Evolutionary conservation across 2,888 invertebrate species (phyloP), one percentile per base, ranked within the genome.

Genomic region (Andrena camellia): DNA sequence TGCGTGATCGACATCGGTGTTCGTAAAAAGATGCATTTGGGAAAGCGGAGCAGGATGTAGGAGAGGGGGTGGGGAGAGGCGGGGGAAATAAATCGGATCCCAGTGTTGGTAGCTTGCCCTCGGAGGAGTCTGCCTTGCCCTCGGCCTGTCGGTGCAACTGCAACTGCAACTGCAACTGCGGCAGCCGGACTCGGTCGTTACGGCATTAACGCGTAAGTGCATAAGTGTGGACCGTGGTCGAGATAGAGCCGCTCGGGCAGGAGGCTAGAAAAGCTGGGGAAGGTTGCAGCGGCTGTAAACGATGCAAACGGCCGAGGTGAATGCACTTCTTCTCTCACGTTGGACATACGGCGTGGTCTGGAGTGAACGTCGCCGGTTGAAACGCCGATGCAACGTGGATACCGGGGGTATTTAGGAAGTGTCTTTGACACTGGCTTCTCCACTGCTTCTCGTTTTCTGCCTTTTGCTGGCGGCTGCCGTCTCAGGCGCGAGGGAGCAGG

Each of bases 141-240:
- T 76, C 76, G 71, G 76, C 57, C 67, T 81, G 67, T 82, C 82
- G 67, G 59, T 54, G 77, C 59, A 81, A 83, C 77, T 82, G 83
- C 80, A 75, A 83, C 83, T 87, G 76, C 82, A 74, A 82, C 84
- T 86, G 77, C 80, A 78, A 78, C 85, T 62, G 64, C 73, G 54
- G 74, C 77, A 72, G 74, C 72, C 63, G 67, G 57, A 52, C 73
- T 72, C 78, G 80, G 81, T 89, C 85, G 89, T 87, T 87, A 86
- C 85, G 81, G 86, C 88, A 87, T 89, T 89, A 89, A 87, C 87
- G 87, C 87, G 87, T 89, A 88, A 89, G 89, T 83, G 88, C 87
- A 86, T 86, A 89, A 86, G 87, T 86, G 87, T 87, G 85, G 82
- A 82, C 78, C 73, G 76, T 85, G 85, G 86, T 82, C 81, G 82